phyloP scores from a whole-genome alignment of 2,888 invertebrate genomes.

The Portevinia maculata region DNA sequence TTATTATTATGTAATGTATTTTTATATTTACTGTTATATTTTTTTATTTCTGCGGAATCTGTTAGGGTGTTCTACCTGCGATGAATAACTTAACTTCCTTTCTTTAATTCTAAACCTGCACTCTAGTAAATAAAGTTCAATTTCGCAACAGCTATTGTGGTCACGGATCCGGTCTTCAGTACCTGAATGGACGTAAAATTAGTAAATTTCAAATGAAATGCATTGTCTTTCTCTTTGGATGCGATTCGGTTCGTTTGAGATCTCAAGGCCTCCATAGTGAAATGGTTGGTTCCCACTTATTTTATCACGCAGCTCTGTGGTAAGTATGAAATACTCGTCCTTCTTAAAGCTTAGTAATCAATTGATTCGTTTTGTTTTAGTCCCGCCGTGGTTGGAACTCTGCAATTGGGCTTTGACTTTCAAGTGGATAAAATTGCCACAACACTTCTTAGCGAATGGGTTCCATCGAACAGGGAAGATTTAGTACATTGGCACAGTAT shows the following conservation, averaged over 20 bases:
- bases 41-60: too few relatives aligned
- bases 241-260: conserved; percentile 83
- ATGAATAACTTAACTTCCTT: not conserved
- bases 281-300: conserved; percentile 83
- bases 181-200: conserved; percentile 84
- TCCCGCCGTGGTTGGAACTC: conserved; percentile 84
- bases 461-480: conserved; percentile 79
- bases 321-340: too few relatives aligned
- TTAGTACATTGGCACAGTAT: conserved; percentile 83
- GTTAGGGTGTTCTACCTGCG: not conserved
- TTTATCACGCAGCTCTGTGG: conserved; percentile 82
- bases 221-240: conserved; percentile 87
- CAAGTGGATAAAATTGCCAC: conserved; percentile 84
- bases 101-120: not conserved
- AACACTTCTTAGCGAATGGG: conserved; percentile 83
- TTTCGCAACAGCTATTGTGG: conserved; percentile 85
- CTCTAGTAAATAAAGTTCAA: not conserved
- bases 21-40: too few relatives aligned
- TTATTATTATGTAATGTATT: too few relatives aligned
- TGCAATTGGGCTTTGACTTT: conserved; percentile 84
- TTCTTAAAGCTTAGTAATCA: too few relatives aligned
- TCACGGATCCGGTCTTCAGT: conserved; percentile 87
- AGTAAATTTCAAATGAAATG: conserved; percentile 84
- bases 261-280: conserved; percentile 83
- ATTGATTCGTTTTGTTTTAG: conserved; percentile 76